These are phyloP conservation scores for Chlamydotis undulata DNA, from an alignment of 2,113 vertebrate genomes.

Conservation along the genomic window DNA sequence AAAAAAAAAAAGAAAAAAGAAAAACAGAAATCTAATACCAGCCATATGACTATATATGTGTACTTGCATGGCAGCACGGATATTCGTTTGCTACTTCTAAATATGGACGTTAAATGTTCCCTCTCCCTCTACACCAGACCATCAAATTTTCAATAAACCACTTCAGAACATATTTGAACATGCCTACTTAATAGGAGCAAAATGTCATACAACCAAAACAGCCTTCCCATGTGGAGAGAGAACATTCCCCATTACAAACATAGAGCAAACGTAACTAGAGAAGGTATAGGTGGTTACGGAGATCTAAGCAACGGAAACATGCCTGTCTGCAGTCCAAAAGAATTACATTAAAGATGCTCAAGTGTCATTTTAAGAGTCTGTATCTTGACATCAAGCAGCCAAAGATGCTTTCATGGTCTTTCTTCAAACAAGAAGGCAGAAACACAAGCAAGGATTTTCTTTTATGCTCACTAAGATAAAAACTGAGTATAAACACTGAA, in stretches of 20 bases:
- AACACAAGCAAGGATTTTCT: slow-evolving; percentile 49
- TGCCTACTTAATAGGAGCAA: background rate
- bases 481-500: slow-evolving; percentile 5
- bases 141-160: background rate
- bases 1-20: background rate
- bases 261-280: background rate
- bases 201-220: slow-evolving; percentile 15
- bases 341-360: slow-evolving; percentile 61
- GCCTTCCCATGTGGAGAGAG: background rate
- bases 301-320: slow-evolving; percentile 44
- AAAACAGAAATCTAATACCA: background rate
- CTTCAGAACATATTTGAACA: slow-evolving; percentile 36
- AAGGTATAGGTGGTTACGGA: background rate
- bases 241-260: background rate
- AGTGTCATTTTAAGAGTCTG: slow-evolving; percentile 48
- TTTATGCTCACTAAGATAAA: slow-evolving; percentile 50
- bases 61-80: background rate
- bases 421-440: slow-evolving; percentile 61
- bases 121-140: background rate
- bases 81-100: background rate
- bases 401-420: slow-evolving; percentile 54
- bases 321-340: slow-evolving; percentile 38
- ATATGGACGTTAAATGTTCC: background rate
- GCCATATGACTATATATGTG: background rate
- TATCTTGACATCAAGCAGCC: slow-evolving; percentile 47